Base-by-base conservation (phyloP, 2,888 invertebrate species). In the Peribatodes rhomboidaria region DNA sequence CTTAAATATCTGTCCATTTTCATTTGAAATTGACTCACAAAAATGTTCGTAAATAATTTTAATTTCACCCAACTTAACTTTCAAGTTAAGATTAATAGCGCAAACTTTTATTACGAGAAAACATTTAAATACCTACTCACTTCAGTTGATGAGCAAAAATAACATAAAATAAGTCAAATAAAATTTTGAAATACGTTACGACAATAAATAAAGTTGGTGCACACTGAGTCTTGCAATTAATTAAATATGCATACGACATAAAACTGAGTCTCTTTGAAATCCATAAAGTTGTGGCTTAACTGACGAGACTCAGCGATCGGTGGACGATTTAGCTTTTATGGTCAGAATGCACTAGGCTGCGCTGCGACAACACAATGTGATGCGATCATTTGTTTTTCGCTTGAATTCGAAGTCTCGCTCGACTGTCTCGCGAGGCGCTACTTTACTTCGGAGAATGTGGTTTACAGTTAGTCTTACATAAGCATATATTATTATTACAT, bases 201-300 rank as follows among this genome's bases (percentile, higher is more conserved):
- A 68, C 71, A 72, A 76, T 81, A 80, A 81, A 80, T 79, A 76
- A 75, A 69, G 71, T 61, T 73, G 65, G 74, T 81, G 75, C 78
- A 74, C 65, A 69, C 75, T 78, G 79, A 76, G 72, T 73, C 50
- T 67, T 76, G 79, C 77, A 75, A 80, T 84, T 84, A 83, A 84
- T 83, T 84, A 81, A 78, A 79, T 82, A 83, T 84, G 79, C 82
- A 78, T 75, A 70, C 74, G 78, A 72, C 72, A 76, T 84, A 82
- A 84, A 83, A 81, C 70, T 76, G 77, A 81, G 77, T 77, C 74
- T 74, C 73, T 67, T 72, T 70, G 70, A 70, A 63, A 62, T 61
- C 57, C 72, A 70, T 72, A 64, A 72, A 81, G 68, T 72, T 69
- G 70, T 56, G 57, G 72, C 46, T 10, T 60, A 73, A 74, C 63